These are phyloP conservation scores for Chlorops oryzae DNA, from an alignment of 1,140 invertebrate genomes.

Conservation along the genomic window DNA sequence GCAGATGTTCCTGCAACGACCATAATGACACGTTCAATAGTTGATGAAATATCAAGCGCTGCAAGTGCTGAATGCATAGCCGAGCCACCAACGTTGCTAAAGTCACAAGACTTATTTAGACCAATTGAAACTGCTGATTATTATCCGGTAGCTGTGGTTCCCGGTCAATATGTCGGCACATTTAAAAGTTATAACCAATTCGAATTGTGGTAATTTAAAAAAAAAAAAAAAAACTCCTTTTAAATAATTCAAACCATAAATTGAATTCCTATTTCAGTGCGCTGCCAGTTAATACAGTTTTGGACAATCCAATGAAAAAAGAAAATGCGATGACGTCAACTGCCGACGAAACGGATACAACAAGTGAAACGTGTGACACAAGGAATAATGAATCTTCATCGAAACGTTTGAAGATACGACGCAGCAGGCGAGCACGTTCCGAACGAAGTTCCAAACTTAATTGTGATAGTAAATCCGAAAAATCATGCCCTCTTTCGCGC, in stretches of 20 bases:
- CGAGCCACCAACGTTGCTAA: conserved; percentile 24
- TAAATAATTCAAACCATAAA: background rate
- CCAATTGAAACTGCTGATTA: conserved; percentile 6
- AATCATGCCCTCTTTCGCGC: no score
- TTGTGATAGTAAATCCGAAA: no score
- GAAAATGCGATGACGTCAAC: background rate
- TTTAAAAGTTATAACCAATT: conserved; percentile 62
- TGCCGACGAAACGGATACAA: conserved; percentile 8
- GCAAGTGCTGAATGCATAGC: conserved; percentile 30
- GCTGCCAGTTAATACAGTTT: conserved; percentile 55
- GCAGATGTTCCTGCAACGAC: conserved; percentile 25
- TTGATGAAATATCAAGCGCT: conserved; percentile 20
- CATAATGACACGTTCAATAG: conserved; percentile 22
- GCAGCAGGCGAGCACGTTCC: no score
- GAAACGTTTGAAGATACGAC: no score
- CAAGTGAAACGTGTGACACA: background rate
- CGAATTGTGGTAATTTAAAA: conserved; percentile 56
- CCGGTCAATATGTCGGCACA: conserved; percentile 86
- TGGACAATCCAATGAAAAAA: conserved; percentile 59
- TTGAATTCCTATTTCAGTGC: no score
- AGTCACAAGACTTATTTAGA: conserved; percentile 15
- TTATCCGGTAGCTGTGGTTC: conserved; percentile 86
- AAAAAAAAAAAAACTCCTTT: background rate
- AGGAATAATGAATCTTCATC: no score
- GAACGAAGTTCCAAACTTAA: no score